Conservation (phyloP, 2,888 invertebrate species). For the Bombylius discolor region DNA sequence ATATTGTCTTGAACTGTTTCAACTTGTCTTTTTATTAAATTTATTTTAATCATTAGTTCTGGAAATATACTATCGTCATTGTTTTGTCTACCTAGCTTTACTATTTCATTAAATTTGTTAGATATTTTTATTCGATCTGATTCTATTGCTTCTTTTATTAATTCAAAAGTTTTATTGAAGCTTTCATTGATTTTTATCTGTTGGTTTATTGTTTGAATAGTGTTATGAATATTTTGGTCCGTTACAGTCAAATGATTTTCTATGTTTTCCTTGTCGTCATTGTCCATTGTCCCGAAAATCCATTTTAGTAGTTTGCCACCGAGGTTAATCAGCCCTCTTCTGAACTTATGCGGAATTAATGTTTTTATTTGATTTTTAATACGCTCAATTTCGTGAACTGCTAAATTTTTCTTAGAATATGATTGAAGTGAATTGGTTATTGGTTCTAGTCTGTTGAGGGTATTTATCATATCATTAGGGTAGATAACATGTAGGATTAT, state of each 20-base stretch:
- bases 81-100: background rate
- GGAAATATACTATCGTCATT: background rate
- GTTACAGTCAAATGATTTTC: slow-evolving; percentile 1
- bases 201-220: background rate
- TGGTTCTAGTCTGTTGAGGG: slow-evolving; percentile 5
- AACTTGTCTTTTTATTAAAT: slow-evolving; percentile 8
- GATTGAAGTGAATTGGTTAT: slow-evolving; percentile 5
- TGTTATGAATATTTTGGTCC: background rate
- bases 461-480: slow-evolving; percentile 4
- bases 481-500: slow-evolving; percentile 10
- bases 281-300: slow-evolving; percentile 10
- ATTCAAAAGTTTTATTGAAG: slow-evolving; percentile 7
- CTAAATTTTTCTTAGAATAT: background rate
- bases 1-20: slow-evolving; percentile 8
- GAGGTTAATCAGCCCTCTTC: too few species aligned
- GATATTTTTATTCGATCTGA: slow-evolving; percentile 3
- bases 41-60: slow-evolving; percentile 9
- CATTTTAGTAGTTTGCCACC: slow-evolving; percentile 9
- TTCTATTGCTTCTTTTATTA: background rate
- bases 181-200: slow-evolving; percentile 6
- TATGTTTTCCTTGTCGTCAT: slow-evolving; percentile 7
- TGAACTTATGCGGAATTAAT: too few species aligned
- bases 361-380: slow-evolving; percentile 8
- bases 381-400: slow-evolving; percentile 9
- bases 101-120: slow-evolving; percentile 3